These are phyloP conservation scores for Automeris io DNA, from an alignment of 2,888 invertebrate species.

Conservation along the genomic window DNA sequence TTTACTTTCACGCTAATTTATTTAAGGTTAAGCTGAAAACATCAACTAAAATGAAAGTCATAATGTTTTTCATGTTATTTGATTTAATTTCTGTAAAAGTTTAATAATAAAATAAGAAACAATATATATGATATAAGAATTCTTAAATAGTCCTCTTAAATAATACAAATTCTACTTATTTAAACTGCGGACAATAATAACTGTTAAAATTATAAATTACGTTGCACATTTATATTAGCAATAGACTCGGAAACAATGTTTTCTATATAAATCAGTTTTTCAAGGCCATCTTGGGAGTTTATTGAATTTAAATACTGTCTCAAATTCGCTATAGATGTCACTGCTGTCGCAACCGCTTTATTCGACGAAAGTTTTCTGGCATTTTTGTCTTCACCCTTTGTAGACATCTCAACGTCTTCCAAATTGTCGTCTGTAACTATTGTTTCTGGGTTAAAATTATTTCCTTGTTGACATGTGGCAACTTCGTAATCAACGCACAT, in stretches of 20 bases:
- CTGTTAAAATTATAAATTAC: no score
- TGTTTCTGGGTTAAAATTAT: not conserved
- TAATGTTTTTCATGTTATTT: no score
- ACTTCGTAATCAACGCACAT: slow-evolving; percentile 8
- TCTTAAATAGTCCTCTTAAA: no score
- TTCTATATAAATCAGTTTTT: slow-evolving; percentile 4
- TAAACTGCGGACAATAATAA: no score
- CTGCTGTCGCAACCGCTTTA: slow-evolving; percentile 1
- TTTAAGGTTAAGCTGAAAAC: not conserved
- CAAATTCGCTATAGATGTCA: slow-evolving; percentile 2
- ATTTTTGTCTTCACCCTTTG: not conserved
- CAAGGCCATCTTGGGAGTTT: not conserved
- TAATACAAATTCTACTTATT: no score
- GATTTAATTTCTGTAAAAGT: no score
- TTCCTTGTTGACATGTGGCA: slow-evolving; percentile 2
- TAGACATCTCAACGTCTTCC: not conserved
- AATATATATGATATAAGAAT: no score
- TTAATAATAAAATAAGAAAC: no score
- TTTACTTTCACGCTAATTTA: not conserved
- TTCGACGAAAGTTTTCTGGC: not conserved
- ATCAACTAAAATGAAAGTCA: no score
- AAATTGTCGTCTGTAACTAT: not conserved
- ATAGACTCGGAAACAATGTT: slow-evolving; percentile 1
- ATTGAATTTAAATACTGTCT: slow-evolving; percentile 2
- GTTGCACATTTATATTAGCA: not conserved